These are phyloP conservation scores for Zoanthus solanderi DNA, from an alignment of 92 coral and sea anemone genomes.

Conservation along the genomic window DNA sequence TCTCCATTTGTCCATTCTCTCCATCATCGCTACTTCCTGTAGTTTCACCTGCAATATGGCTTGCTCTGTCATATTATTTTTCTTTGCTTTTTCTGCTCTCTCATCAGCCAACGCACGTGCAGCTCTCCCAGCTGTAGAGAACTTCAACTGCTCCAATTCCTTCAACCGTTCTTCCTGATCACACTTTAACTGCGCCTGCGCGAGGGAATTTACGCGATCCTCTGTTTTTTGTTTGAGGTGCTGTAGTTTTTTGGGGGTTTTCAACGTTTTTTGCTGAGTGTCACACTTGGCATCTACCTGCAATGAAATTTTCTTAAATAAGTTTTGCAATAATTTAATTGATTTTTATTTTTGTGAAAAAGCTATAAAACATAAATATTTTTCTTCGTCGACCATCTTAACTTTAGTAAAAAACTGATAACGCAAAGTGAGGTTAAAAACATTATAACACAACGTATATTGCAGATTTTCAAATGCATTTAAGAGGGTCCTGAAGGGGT, in stretches of 20 bases:
- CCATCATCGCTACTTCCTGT: constrained; percentile 18
- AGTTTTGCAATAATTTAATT: neutral
- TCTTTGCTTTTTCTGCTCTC: constrained; percentile 4
- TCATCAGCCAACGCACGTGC: constrained; percentile 30
- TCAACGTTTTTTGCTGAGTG: neutral
- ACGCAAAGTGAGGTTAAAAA: too few species aligned
- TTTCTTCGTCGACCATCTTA: too few species aligned
- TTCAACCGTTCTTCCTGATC: constrained; percentile 4
- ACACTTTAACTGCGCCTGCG: constrained; percentile 26
- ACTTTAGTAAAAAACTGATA: too few species aligned
- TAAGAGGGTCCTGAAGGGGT: too few species aligned
- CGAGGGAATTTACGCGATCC: constrained; percentile 28
- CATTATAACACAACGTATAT: too few species aligned
- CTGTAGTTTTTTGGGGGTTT: neutral
- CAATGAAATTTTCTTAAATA: neutral
- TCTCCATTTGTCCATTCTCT: constrained; percentile 40
- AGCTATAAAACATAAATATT: too few species aligned
- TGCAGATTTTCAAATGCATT: too few species aligned
- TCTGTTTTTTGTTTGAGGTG: neutral
- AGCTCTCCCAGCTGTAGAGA: constrained; percentile 42
- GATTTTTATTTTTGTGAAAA: too few species aligned
- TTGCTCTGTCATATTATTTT: constrained; percentile 23
- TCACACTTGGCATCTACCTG: neutral
- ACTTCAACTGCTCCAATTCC: constrained; percentile 29
- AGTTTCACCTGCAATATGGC: constrained; percentile 25